Conservation (phyloP, 2,888 invertebrate genomes). For the Antheraea assamensis region DNA sequence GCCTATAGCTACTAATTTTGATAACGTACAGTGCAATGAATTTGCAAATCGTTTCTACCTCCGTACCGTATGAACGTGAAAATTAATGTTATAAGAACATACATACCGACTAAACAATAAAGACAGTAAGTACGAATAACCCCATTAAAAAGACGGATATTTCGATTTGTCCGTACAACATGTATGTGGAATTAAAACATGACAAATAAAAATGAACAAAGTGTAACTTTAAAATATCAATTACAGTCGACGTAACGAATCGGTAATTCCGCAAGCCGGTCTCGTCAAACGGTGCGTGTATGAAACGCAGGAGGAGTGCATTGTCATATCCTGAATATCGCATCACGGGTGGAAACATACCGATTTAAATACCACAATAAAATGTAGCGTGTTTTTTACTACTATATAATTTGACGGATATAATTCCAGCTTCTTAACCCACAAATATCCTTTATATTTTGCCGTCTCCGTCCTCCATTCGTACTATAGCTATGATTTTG, state of each 20-base stretch:
- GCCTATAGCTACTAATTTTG: too few species aligned
- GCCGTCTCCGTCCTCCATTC: too few species aligned
- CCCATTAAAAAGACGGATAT: background rate
- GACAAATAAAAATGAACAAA: slow-evolving; percentile 5
- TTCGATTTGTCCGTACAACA: background rate
- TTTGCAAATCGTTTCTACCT: background rate
- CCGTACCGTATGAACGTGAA: background rate
- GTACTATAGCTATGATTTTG: too few species aligned
- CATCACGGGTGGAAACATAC: background rate
- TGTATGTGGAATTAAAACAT: background rate
- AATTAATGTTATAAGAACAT: background rate
- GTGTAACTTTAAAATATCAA: slow-evolving; percentile 34
- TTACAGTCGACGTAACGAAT: slow-evolving; percentile 43
- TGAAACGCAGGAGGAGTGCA: slow-evolving; percentile 51
- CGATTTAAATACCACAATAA: slow-evolving; percentile 32
- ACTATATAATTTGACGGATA: background rate
- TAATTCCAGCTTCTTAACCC: too few species aligned
- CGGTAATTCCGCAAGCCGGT: slow-evolving; percentile 58
- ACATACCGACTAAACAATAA: background rate
- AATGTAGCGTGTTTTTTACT: slow-evolving; percentile 17
- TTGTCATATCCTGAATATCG: slow-evolving; percentile 62
- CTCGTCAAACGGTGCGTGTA: slow-evolving; percentile 52
- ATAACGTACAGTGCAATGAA: too few species aligned
- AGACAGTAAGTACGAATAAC: background rate
- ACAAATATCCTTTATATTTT: too few species aligned